These are phyloP conservation scores for Drosophila athabasca DNA, from an alignment of 1,140 invertebrate species.

Conservation along the genomic window DNA sequence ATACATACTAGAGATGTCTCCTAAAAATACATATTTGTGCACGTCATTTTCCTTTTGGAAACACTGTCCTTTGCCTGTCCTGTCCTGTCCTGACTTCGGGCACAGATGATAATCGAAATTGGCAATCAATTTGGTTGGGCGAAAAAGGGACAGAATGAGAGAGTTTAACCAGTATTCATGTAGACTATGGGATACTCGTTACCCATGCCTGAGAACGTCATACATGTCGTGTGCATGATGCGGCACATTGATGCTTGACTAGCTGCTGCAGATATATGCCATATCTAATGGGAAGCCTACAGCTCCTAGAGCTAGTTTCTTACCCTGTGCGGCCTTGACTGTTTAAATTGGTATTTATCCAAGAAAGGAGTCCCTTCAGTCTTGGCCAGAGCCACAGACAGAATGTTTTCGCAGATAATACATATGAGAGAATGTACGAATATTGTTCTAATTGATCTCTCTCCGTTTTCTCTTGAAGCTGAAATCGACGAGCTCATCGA, in stretches of 20 bases:
- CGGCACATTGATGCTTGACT: too few relatives aligned
- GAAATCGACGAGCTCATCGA: constrained; percentile 83
- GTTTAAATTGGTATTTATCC: too few relatives aligned
- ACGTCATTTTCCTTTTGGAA: not conserved
- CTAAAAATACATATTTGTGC: not conserved
- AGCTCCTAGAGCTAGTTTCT: too few relatives aligned
- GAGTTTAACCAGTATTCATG: not conserved
- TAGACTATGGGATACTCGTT: not conserved
- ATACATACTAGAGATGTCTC: constrained; percentile 10
- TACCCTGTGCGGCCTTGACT: too few relatives aligned
- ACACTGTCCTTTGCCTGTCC: constrained; percentile 2
- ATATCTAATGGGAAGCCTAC: too few relatives aligned
- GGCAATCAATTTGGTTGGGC: constrained; percentile 38
- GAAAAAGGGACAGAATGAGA: constrained; percentile 25
- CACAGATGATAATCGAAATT: constrained; percentile 52
- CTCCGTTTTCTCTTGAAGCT: constrained; percentile 31
- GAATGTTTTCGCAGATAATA: too few relatives aligned
- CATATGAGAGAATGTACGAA: too few relatives aligned
- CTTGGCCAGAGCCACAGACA: too few relatives aligned
- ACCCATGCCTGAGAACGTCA: not conserved
- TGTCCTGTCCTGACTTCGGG: constrained; percentile 13
- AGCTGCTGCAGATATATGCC: too few relatives aligned
- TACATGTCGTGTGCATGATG: too few relatives aligned
- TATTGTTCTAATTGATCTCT: too few relatives aligned
- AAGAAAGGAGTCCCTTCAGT: too few relatives aligned